Conservation (phyloP, 2,888 invertebrate genomes). For the Gandaritis pyraliata region DNA sequence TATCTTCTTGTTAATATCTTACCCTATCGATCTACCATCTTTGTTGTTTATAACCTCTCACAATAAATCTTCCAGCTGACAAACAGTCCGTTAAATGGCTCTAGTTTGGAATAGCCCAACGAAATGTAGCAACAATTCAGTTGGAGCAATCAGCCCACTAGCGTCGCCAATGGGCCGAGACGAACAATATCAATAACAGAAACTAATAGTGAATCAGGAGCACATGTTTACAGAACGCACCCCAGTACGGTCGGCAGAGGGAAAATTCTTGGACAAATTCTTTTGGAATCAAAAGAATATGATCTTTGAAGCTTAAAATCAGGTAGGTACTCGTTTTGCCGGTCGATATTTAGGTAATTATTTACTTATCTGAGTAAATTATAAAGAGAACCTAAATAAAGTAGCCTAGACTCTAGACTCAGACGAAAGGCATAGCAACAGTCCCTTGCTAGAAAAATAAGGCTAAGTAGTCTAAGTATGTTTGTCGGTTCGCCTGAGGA, state of each 20-base stretch:
- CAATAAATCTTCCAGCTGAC: conserved; percentile 31
- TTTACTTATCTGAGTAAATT: too few relatives aligned
- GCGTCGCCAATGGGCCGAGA: conserved; percentile 40
- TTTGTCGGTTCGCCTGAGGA: too few relatives aligned
- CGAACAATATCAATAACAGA: conserved; percentile 43
- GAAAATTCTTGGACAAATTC: conserved; percentile 1
- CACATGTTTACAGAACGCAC: conserved; percentile 25
- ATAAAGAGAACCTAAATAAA: too few relatives aligned
- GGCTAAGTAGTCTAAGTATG: too few relatives aligned
- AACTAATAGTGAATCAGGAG: conserved; percentile 27
- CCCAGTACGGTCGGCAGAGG: conserved; percentile 8
- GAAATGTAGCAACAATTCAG: conserved; percentile 40
- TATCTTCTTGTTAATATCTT: too few relatives aligned
- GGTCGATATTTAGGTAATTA: neutral
- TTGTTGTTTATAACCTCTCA: conserved; percentile 15
- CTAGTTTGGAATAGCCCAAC: conserved; percentile 38
- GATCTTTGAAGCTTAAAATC: neutral
- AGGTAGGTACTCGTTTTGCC: neutral
- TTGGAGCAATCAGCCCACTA: conserved; percentile 40
- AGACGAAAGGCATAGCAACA: too few relatives aligned
- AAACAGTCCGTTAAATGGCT: conserved; percentile 27
- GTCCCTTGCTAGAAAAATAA: too few relatives aligned
- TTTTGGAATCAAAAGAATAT: neutral
- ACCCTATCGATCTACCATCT: neutral
- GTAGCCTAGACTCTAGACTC: too few relatives aligned